Conservation (phyloP, 2,888 invertebrate species). For the Latheticus oryzae region DNA sequence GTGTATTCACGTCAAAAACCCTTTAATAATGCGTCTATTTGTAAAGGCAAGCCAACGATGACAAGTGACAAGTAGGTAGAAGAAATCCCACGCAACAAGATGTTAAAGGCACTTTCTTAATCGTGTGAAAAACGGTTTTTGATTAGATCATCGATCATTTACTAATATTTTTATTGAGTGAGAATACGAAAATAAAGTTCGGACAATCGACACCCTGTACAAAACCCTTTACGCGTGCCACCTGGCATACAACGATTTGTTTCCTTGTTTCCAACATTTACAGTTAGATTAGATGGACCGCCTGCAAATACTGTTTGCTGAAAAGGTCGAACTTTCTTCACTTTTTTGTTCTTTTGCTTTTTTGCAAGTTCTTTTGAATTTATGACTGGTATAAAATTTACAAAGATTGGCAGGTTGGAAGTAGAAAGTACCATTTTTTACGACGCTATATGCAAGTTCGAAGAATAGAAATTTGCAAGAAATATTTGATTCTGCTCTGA, state of each 20-base stretch:
- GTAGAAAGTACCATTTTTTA: too few relatives aligned
- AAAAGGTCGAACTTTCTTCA: slow-evolving; percentile 30
- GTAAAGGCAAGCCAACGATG: slow-evolving; percentile 59
- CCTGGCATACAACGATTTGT: slow-evolving; percentile 52
- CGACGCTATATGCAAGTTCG: too few relatives aligned
- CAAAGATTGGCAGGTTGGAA: too few relatives aligned
- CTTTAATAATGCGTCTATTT: slow-evolving; percentile 63
- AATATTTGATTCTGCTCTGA: too few relatives aligned
- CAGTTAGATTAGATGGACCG: slow-evolving; percentile 47
- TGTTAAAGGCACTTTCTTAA: slow-evolving; percentile 13
- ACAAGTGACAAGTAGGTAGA: slow-evolving; percentile 60
- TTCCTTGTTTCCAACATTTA: slow-evolving; percentile 50
- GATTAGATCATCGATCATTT: slow-evolving; percentile 30
- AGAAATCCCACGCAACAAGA: slow-evolving; percentile 27
- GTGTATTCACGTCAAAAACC: slow-evolving; percentile 60
- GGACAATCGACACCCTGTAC: slow-evolving; percentile 50
- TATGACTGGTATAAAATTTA: slow-evolving; percentile 20
- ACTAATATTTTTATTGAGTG: neutral
- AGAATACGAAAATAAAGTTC: slow-evolving; percentile 8
- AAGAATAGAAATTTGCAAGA: too few relatives aligned
- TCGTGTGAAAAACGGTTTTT: slow-evolving; percentile 18
- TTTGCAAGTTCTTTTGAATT: slow-evolving; percentile 23
- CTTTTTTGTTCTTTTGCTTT: slow-evolving; percentile 21
- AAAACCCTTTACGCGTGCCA: slow-evolving; percentile 61
- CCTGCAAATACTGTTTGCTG: slow-evolving; percentile 23